A percentile compares a stretch with the other conserved stretches of the same genome.
Conservation (phyloP, 2,797 vertebrate genomes). For the Lophotriccus pileatus region DNA sequence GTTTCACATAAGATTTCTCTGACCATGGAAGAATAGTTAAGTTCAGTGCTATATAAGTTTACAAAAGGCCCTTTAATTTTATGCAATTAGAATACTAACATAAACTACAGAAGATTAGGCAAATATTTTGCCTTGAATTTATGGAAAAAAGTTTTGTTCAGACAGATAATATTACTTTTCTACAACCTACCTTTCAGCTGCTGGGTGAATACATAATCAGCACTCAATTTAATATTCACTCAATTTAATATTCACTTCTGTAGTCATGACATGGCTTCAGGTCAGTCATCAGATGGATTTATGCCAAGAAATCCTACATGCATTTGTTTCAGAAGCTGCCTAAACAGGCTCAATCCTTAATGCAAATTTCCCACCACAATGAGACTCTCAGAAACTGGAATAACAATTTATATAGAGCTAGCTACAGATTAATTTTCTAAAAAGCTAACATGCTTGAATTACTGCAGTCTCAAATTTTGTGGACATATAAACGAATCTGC, state of each 20-base stretch:
- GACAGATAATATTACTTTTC: neutral
- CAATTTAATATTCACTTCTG: slow-evolving; percentile 44
- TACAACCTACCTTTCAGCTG: slow-evolving; percentile 4
- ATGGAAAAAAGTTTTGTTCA: neutral
- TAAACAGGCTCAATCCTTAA: slow-evolving; percentile 55
- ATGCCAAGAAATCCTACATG: slow-evolving; percentile 35
- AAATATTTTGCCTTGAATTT: neutral
- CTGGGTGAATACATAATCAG: slow-evolving; percentile 17
- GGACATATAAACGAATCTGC: neutral
- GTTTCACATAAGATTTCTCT: slow-evolving; percentile 25
- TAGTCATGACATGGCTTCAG: neutral
- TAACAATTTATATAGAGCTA: slow-evolving; percentile 26
- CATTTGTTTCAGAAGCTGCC: slow-evolving; percentile 56
- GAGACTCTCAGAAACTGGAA: neutral
- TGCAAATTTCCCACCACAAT: neutral
- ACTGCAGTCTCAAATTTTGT: neutral
- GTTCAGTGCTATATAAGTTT: slow-evolving; percentile 25
- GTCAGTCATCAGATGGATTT: neutral
- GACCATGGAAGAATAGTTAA: slow-evolving; percentile 40
- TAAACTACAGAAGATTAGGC: neutral
- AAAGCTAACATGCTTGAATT: slow-evolving; percentile 11
- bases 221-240: slow-evolving; percentile 16
- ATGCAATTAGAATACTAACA: slow-evolving; percentile 14
- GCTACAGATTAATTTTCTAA: slow-evolving; percentile 1
- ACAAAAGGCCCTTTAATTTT: slow-evolving; percentile 18